phyloP scores from a whole-genome alignment of 2,113 vertebrate species.

The Bujurquina vittata region DNA sequence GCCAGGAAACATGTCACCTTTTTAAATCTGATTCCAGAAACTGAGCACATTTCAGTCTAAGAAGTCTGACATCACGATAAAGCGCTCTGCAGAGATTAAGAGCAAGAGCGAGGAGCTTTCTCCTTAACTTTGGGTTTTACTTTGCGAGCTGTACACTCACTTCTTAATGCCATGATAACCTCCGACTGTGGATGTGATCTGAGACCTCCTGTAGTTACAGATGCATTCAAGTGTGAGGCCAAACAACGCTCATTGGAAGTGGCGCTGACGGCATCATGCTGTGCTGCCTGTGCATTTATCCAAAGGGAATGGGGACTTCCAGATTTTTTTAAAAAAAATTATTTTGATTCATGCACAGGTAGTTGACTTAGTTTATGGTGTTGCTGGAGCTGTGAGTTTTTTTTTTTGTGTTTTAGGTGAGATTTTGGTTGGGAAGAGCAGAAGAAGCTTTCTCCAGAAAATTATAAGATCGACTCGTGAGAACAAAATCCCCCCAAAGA shows the following conservation, averaged over 20 bases:
- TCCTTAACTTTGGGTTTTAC: not conserved
- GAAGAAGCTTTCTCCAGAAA: slow-evolving; percentile 18
- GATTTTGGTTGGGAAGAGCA: not conserved
- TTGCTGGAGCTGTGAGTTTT: not conserved
- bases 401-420: not conserved
- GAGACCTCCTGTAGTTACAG: slow-evolving; percentile 36
- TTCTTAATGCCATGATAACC: slow-evolving; percentile 55
- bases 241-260: slow-evolving; percentile 45
- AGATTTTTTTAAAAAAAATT: not conserved
- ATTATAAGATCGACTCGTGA: slow-evolving; percentile 33
- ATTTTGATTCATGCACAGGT: not conserved
- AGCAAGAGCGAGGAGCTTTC: not conserved
- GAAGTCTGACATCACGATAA: slow-evolving; percentile 10
- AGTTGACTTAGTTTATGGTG: not conserved
- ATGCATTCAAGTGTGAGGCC: slow-evolving; percentile 51
- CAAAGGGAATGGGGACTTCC: not conserved
- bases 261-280: slow-evolving; percentile 44
- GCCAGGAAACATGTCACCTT: slow-evolving; percentile 24
- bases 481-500: slow-evolving; percentile 10
- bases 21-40: not conserved
- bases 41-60: not conserved
- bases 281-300: slow-evolving; percentile 27
- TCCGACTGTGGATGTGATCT: slow-evolving; percentile 51
- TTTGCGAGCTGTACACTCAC: not conserved
- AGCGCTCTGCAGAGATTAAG: not conserved